Percentiles rank a stretch among this genome's conserved stretches.
phyloP scores from a whole-genome alignment of 2,113 vertebrate genomes.

The Setophaga coronata region DNA sequence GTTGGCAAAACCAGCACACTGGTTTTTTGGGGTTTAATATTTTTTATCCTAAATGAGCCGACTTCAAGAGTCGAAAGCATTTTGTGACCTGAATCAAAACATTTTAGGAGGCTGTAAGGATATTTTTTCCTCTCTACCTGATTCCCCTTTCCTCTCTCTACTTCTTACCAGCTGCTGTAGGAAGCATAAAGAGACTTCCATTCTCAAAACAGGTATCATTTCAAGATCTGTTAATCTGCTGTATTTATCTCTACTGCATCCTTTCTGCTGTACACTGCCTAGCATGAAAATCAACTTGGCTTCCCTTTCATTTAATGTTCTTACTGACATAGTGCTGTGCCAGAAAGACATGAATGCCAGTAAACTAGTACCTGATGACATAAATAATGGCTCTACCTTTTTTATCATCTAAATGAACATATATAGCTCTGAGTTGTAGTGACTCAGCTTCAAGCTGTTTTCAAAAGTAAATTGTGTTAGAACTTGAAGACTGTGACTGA shows the following conservation, averaged over 20 bases:
- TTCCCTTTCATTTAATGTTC: not conserved
- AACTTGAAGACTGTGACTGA: not conserved
- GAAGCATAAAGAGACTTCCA: not conserved
- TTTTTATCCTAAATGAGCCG: not conserved
- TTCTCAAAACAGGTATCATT: not conserved
- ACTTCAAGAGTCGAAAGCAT: not conserved
- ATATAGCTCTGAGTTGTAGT: not conserved
- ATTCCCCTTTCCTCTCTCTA: rapidly evolving
- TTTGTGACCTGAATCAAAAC: not conserved
- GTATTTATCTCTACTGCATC: not conserved
- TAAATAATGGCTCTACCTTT: not conserved
- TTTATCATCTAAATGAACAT: not conserved
- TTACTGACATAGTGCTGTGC: not conserved
- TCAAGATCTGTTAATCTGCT: not conserved
- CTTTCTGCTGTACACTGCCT: not conserved
- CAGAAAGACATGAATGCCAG: not conserved
- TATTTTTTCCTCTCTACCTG: not conserved
- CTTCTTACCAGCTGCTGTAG: not conserved
- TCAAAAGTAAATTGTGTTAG: not conserved
- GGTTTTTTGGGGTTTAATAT: not conserved
- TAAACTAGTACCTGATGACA: not conserved
- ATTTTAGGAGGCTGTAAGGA: not conserved
- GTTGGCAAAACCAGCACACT: not conserved
- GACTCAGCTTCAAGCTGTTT: not conserved
- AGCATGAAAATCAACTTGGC: not conserved